Evolutionary conservation across 2,797 vertebrate genomes (phyloP).

Genomic region (Onychomys arenicola): DNA sequence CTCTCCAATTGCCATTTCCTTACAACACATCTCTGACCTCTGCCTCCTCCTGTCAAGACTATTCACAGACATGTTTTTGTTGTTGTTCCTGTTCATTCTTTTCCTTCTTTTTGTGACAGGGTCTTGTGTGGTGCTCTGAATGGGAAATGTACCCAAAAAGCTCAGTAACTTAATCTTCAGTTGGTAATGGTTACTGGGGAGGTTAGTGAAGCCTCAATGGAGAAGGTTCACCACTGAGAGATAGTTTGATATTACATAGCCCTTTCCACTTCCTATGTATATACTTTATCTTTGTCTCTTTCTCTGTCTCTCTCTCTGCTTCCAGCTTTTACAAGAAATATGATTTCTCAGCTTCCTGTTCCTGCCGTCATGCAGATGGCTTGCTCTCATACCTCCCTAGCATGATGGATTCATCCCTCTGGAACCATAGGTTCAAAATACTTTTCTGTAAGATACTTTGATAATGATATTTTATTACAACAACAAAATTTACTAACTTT

Average conservation of each 20-base stretch:
- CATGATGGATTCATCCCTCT: not conserved
- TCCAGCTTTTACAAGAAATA: too few relatives aligned
- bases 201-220: not conserved
- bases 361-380: too few relatives aligned
- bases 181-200: too few relatives aligned
- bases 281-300: too few relatives aligned
- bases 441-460: not conserved
- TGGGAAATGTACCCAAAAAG: not conserved
- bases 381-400: not conserved
- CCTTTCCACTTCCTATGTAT: too few relatives aligned
- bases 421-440: not conserved
- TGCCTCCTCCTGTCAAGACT: not conserved
- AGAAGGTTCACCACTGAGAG: not conserved
- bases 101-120: not conserved
- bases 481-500: not conserved
- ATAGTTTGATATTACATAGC: too few relatives aligned
- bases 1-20: not conserved
- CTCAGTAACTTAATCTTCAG: not conserved
- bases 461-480: not conserved
- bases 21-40: not conserved
- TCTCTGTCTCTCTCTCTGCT: too few relatives aligned
- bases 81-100: not conserved
- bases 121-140: not conserved
- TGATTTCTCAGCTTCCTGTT: not conserved
- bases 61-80: not conserved